Percentiles rank a stretch among this genome's conserved stretches.
Conservation (phyloP, 2,113 vertebrate species). For the Ceyx cyanopectus region DNA sequence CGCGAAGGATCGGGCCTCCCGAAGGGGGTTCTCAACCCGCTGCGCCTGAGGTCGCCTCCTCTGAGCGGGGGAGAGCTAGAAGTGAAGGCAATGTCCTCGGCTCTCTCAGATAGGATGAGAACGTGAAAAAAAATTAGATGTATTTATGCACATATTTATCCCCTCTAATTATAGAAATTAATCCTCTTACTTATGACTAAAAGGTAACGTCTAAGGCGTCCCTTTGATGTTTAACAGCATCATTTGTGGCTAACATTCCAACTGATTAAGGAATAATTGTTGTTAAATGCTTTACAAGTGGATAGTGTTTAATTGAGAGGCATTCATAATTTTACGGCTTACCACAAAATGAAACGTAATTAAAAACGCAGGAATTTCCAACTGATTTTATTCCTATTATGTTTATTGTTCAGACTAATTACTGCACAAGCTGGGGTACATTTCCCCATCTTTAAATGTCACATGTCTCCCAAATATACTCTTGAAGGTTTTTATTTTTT, state of each 20-base stretch:
- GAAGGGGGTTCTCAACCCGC: background rate
- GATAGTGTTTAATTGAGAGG: constrained; percentile 81
- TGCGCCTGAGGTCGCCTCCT: background rate
- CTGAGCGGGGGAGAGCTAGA: background rate
- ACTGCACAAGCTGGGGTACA: constrained; percentile 60
- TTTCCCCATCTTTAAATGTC: constrained; percentile 64
- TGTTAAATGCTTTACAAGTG: constrained; percentile 81
- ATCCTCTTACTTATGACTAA: constrained; percentile 84
- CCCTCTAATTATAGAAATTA: constrained; percentile 83
- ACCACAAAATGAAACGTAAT: constrained; percentile 79
- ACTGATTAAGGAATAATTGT: constrained; percentile 83
- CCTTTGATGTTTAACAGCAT: constrained; percentile 82
- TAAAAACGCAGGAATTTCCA: constrained; percentile 79
- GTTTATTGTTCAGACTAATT: constrained; percentile 81
- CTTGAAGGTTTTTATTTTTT: background rate
- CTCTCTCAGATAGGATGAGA: constrained; percentile 37
- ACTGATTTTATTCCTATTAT: constrained; percentile 80
- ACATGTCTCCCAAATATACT: constrained; percentile 31
- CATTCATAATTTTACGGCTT: constrained; percentile 81
- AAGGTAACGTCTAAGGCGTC: constrained; percentile 79
- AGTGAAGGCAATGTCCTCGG: background rate
- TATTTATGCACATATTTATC: constrained; percentile 84
- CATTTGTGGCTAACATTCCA: constrained; percentile 80
- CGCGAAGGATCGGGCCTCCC: background rate
- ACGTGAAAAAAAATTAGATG: constrained; percentile 57